Conservation (phyloP, 1,140 invertebrate species). For the Temnothorax curvispinosus region DNA sequence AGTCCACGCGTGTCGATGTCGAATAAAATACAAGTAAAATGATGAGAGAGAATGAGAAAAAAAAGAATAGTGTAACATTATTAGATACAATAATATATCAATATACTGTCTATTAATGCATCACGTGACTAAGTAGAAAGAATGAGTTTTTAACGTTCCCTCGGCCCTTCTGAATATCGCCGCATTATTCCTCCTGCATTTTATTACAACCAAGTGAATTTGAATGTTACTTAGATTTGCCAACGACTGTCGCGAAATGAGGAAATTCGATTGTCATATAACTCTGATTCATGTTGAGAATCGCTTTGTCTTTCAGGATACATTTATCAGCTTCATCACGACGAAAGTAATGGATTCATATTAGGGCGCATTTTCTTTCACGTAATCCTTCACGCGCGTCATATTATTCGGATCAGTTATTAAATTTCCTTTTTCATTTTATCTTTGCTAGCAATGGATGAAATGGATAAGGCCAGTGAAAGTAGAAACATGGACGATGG, state of each 20-base stretch:
- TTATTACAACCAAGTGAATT: slow-evolving; percentile 5
- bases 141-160: slow-evolving; percentile 18
- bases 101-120: not conserved
- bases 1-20: slow-evolving; percentile 13
- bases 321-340: slow-evolving; percentile 46
- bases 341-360: slow-evolving; percentile 52
- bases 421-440: slow-evolving; percentile 41
- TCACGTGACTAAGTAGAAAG: not conserved
- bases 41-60: not conserved
- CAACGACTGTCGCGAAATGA: slow-evolving; percentile 17
- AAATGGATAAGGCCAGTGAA: slow-evolving; percentile 20
- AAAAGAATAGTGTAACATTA: slow-evolving; percentile 33
- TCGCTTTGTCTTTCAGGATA: slow-evolving; percentile 35
- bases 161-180: not conserved
- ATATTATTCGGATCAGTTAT: slow-evolving; percentile 42
- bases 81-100: slow-evolving; percentile 46
- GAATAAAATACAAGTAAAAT: slow-evolving; percentile 45
- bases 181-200: not conserved
- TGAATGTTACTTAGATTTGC: slow-evolving; percentile 15
- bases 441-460: slow-evolving; percentile 10
- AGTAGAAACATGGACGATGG: slow-evolving; percentile 20
- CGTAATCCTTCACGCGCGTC: slow-evolving; percentile 45
- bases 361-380: slow-evolving; percentile 34
- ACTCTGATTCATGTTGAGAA: slow-evolving; percentile 16
- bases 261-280: slow-evolving; percentile 10